Evolutionary conservation across 2,888 invertebrate species (phyloP).

Genomic region (Melieria picta): DNA sequence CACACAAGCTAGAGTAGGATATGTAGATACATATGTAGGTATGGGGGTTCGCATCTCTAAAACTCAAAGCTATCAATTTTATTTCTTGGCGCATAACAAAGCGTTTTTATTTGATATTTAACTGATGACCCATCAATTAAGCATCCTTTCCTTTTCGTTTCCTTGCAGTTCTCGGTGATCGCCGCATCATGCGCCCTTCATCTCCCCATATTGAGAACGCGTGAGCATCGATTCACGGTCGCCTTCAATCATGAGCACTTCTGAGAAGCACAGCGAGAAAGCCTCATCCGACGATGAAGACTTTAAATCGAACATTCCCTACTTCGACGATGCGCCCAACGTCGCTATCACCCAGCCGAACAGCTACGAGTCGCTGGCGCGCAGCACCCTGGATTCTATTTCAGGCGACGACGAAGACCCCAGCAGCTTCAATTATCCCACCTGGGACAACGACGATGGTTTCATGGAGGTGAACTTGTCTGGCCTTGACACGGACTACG

Average conservation of each 20-base stretch:
- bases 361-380: background rate
- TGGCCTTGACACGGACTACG: slow-evolving; percentile 48
- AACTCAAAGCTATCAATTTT: too few species aligned
- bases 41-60: too few species aligned
- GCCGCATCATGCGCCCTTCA: too few species aligned
- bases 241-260: slow-evolving; percentile 30
- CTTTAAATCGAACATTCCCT: slow-evolving; percentile 56
- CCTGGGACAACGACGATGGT: slow-evolving; percentile 38
- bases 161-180: too few species aligned
- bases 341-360: background rate
- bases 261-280: slow-evolving; percentile 29
- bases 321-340: slow-evolving; percentile 44
- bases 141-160: too few species aligned
- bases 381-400: slow-evolving; percentile 2
- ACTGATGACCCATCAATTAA: too few species aligned
- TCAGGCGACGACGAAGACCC: slow-evolving; percentile 1
- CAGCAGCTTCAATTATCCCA: slow-evolving; percentile 15
- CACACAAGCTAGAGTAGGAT: too few species aligned
- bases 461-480: slow-evolving; percentile 51
- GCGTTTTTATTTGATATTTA: too few species aligned
- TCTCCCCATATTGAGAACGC: background rate
- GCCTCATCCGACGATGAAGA: slow-evolving; percentile 46
- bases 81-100: too few species aligned
- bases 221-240: background rate
- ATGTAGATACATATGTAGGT: too few species aligned